Conservation (phyloP, 2,113 vertebrate genomes). For the Pelvicachromis taeniatus region DNA sequence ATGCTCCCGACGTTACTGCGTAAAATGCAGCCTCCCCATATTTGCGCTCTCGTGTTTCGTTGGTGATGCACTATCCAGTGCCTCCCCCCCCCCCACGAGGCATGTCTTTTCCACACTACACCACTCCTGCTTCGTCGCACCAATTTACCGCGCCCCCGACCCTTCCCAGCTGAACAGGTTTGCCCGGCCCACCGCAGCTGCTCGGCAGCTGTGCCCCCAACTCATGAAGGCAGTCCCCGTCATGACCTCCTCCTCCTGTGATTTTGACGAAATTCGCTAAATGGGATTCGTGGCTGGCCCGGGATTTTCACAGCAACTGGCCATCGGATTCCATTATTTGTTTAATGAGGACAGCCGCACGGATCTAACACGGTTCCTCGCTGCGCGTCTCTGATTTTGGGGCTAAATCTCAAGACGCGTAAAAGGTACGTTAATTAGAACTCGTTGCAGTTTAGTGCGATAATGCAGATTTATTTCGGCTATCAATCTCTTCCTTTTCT, state of each 20-base stretch:
- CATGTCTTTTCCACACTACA: conserved; percentile 38
- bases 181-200: conserved; percentile 25
- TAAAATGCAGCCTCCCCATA: conserved; percentile 38
- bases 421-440: conserved; percentile 56
- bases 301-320: conserved; percentile 51
- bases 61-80: conserved; percentile 44
- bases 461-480: background rate
- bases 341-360: conserved; percentile 59
- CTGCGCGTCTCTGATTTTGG: conserved; percentile 56
- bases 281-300: conserved; percentile 56
- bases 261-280: conserved; percentile 46
- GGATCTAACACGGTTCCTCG: conserved; percentile 46
- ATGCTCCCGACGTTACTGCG: conserved; percentile 12
- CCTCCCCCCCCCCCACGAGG: conserved; percentile 27
- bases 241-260: conserved; percentile 55
- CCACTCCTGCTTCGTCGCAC: conserved; percentile 15
- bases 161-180: conserved; percentile 11
- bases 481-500: accelerated
- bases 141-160: conserved; percentile 3
- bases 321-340: conserved; percentile 31
- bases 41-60: conserved; percentile 40
- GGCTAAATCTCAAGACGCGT: conserved; percentile 59
- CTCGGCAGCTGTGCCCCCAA: conserved; percentile 37
- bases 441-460: background rate
- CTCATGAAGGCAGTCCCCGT: conserved; percentile 31